These are phyloP conservation scores for Phyllotis vaccarum DNA, from an alignment of 2,797 vertebrate genomes.

Conservation along the genomic window DNA sequence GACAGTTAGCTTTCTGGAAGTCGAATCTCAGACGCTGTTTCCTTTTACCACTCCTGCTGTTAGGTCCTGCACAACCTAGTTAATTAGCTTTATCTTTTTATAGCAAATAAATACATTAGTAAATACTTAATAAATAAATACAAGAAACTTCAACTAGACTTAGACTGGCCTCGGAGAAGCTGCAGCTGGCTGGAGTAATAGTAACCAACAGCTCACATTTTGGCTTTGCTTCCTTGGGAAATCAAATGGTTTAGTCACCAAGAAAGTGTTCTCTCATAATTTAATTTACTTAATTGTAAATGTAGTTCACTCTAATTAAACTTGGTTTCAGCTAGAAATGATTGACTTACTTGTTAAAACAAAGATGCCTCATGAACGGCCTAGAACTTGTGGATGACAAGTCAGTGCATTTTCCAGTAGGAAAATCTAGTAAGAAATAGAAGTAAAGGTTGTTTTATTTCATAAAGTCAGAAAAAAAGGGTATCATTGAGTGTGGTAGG, in stretches of 20 bases:
- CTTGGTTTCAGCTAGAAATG: conserved; percentile 27
- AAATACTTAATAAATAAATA: not conserved
- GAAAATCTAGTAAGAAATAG: conserved; percentile 13
- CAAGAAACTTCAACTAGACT: not conserved
- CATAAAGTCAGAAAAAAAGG: not conserved
- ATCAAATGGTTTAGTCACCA: not conserved
- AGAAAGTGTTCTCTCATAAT: not conserved
- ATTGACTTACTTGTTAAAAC: not conserved
- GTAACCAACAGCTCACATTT: not conserved
- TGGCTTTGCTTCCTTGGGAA: conserved; percentile 14
- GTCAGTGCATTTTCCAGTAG: conserved; percentile 5
- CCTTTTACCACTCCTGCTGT: not conserved
- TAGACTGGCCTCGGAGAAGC: not conserved
- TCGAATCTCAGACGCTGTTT: not conserved
- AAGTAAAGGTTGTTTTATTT: not conserved
- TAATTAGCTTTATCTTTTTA: conserved; percentile 3
- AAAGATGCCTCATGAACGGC: not conserved
- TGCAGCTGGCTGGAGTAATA: not conserved
- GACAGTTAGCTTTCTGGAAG: not conserved
- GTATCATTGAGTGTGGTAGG: not conserved
- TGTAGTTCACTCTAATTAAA: conserved; percentile 45
- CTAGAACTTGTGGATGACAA: conserved; percentile 19
- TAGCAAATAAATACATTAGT: conserved; percentile 19
- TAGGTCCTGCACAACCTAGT: not conserved
- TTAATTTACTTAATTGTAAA: conserved; percentile 41